Evolutionary conservation across 2,797 vertebrate species (phyloP).

Genomic region (Knipowitschia caucasica): DNA sequence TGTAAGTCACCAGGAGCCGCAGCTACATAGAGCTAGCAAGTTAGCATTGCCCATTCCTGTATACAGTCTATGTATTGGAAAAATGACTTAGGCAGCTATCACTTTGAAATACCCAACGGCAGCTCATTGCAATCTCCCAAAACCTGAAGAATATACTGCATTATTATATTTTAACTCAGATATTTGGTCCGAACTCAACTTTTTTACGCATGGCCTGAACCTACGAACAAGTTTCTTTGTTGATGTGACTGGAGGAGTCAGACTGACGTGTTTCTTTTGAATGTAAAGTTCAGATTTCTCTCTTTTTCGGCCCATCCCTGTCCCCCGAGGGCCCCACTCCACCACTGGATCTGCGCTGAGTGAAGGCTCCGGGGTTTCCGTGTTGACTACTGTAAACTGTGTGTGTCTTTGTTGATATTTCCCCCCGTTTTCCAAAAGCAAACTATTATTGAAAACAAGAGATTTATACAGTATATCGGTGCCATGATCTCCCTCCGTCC

Average conservation of each 20-base stretch:
- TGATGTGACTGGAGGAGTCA: neutral
- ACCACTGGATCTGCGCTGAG: conserved; percentile 26
- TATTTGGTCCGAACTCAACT: neutral
- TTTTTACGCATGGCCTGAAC: neutral
- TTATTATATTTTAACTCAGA: neutral
- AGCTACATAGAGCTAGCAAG: too few species aligned
- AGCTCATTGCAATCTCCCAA: too few species aligned
- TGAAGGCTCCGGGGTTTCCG: conserved; percentile 57
- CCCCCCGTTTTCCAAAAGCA: conserved; percentile 54
- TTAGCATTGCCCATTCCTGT: too few species aligned
- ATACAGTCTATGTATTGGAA: too few species aligned
- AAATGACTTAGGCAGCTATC: too few species aligned
- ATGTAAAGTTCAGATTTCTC: neutral
- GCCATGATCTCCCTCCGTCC: conserved; percentile 59
- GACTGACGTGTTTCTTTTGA: neutral
- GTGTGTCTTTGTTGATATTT: conserved; percentile 66
- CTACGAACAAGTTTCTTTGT: neutral
- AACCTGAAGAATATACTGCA: too few species aligned
- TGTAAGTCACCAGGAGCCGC: too few species aligned
- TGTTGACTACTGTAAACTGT: conserved; percentile 61
- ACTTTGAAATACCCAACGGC: too few species aligned
- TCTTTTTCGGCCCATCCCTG: neutral
- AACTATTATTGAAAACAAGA: conserved; percentile 54
- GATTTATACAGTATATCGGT: conserved; percentile 67
- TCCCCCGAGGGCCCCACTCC: neutral